Evolutionary conservation across 2,113 vertebrate genomes (phyloP).

Genomic region (Sciurus niger): DNA sequence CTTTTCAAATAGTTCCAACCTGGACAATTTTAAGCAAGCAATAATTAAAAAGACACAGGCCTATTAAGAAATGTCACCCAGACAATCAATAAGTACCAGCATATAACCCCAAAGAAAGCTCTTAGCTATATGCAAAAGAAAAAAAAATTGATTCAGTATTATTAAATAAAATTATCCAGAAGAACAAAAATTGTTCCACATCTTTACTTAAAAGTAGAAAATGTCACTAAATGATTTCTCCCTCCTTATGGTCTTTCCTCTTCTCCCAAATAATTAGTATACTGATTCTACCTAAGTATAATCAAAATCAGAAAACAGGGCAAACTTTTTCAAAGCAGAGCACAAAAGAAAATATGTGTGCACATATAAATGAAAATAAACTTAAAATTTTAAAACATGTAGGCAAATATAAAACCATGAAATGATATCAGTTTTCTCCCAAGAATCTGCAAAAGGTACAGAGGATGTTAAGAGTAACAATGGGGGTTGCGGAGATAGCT

Average conservation of each 20-base stretch:
- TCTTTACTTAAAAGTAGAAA: constrained; percentile 44
- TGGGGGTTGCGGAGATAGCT: not conserved
- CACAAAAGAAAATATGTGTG: not conserved
- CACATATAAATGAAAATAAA: constrained; percentile 14
- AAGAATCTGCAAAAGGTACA: not conserved
- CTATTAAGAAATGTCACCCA: constrained; percentile 45
- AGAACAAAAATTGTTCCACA: not conserved
- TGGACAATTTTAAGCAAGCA: constrained; percentile 30
- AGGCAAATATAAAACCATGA: not conserved
- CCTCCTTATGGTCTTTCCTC: not conserved
- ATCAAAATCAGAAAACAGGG: not conserved
- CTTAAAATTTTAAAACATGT: not conserved
- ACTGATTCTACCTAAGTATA: not conserved
- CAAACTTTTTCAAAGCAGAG: not conserved
- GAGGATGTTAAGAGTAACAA: not conserved
- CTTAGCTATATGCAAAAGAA: not conserved
- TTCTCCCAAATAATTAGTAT: not conserved
- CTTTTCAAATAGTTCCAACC: constrained; percentile 41
- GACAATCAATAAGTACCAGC: constrained; percentile 51
- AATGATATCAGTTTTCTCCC: not conserved
- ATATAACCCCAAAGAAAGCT: constrained; percentile 19
- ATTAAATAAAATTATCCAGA: constrained; percentile 51
- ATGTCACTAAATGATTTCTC: not conserved
- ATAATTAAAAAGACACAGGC: constrained; percentile 50
- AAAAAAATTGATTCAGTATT: not conserved